Evolutionary conservation across 2,113 vertebrate species (phyloP).

Genomic region (Tachuris rubrigastra): DNA sequence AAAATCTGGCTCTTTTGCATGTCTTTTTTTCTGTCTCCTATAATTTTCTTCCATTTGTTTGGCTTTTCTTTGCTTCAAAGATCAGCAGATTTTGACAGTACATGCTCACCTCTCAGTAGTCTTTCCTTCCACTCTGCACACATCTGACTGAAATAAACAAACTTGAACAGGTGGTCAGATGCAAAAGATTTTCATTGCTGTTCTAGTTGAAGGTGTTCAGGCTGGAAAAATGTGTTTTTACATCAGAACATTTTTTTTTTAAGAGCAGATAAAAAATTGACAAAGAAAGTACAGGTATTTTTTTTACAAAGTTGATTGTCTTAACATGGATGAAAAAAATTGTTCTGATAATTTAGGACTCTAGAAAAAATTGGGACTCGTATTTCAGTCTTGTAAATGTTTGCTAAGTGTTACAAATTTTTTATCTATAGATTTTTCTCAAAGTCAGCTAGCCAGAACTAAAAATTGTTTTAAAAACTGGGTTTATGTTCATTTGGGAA

Average conservation of each 20-base stretch:
- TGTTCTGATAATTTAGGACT: background rate
- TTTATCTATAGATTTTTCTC: background rate
- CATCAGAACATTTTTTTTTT: background rate
- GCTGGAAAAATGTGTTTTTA: background rate
- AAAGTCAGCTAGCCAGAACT: background rate
- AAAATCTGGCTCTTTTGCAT: background rate
- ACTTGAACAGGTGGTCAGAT: background rate
- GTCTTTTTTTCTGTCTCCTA: background rate
- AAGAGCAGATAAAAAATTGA: background rate
- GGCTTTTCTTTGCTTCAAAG: background rate
- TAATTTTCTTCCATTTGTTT: background rate
- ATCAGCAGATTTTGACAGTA: background rate
- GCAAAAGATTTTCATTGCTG: background rate
- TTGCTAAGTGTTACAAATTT: background rate
- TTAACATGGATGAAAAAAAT: background rate
- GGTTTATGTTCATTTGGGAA: background rate
- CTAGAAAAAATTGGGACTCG: background rate
- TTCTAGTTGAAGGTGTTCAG: background rate
- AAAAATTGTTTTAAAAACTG: background rate
- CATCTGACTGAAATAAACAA: background rate
- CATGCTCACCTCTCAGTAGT: background rate
- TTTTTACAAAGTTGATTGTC: background rate
- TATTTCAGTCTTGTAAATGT: background rate
- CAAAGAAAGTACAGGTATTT: background rate
- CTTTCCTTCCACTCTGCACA: background rate